Evolutionary conservation across 92 coral and sea anemone genomes (phyloP), one percentile per base, ranked within the genome.

Genomic region (Virgularia gustaviana): DNA sequence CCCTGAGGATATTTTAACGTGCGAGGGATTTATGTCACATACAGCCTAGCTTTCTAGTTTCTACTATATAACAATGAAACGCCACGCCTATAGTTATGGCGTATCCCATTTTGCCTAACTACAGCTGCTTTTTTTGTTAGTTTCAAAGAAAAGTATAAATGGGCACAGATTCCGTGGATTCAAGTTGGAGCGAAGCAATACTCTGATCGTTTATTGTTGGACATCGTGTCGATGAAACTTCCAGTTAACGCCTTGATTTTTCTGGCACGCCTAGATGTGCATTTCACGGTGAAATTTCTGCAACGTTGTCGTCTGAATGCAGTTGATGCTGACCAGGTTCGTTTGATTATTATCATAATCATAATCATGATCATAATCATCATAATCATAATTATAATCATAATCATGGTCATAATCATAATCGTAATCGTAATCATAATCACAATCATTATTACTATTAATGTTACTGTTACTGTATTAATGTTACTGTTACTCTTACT

Each of bases 81-180:
- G n/a, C n/a, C n/a, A n/a, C n/a, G n/a, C n/a, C n/a, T n/a, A n/a
- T n/a, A n/a, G n/a, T 54, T 9, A 35, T 10, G 25, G 61, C 31
- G 30, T 0, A 39, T 59, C 9, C 1, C 6, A 4, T 33, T 6
- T 19, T 9, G n/a, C 36, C 24, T 67, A 11, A 19, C 36, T 16
- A 9, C 34, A 20, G n/a, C n/a, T n/a, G n/a, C n/a, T n/a, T n/a
- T n/a, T n/a, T n/a, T n/a, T n/a, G n/a, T n/a, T 78, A 92, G 98
- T 79, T 92, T 84, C 81, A 92, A 92, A 71, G 90, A 89, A 77
- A 92, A 89, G 77, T 86, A 86, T 78, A 89, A 88, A 8, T 92
- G 98, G 98, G 96, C 98, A 39, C 98, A 92, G 85, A 85, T 92
- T 36, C 98, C 98, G 73, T 92, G 98, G 98, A 89, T 92, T 56